Evolutionary conservation across 2,888 invertebrate genomes (phyloP), one percentile per base, ranked within the genome.

Genomic region (Apodemia duryi): DNA sequence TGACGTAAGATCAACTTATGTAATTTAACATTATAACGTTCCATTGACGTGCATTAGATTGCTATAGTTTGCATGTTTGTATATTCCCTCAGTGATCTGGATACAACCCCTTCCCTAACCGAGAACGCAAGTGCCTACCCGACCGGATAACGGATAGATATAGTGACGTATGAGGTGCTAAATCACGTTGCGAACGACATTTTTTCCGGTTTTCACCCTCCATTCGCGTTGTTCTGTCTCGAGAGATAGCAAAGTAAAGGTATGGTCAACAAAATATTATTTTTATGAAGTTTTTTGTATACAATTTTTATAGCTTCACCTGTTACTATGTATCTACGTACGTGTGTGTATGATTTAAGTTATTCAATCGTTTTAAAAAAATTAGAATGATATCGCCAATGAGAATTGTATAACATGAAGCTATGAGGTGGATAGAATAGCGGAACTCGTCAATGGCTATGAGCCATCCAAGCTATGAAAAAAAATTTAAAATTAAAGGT

Each of bases 171-270:
- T 70, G 74, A 76, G 81, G 81, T 78, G 84, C 79, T 91, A 90
- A 90, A 91, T 91, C 91, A 90, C 85, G 75, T 75, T 74, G 77
- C 80, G 76, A 83, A 83, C 80, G 88, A 86, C 84, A 85, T 87
- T 89, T 89, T 88, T 90, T 84, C 85, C 85, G 85, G 81, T 78
- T 76, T 76, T 82, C 84, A 76, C 85, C 88, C 85, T 79, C 77
- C 72, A 72, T 71, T 66, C 70, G 72, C 76, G 78, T 75, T 81
- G 82, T 83, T 80, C 79, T 83, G 88, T 88, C 88, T 88, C 86
- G 82, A 86, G 87, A 89, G 89, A 90, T 88, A 88, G 77, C 75
- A 71, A 57, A 67, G 69, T 46, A 13, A 72, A 62, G n/a, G 81
- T 83, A 88, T 65, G 46, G 87, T 74, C 67, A 64, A 82, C 82